Conservation (phyloP, 2,797 vertebrate species). For the Girardinus metallicus region DNA sequence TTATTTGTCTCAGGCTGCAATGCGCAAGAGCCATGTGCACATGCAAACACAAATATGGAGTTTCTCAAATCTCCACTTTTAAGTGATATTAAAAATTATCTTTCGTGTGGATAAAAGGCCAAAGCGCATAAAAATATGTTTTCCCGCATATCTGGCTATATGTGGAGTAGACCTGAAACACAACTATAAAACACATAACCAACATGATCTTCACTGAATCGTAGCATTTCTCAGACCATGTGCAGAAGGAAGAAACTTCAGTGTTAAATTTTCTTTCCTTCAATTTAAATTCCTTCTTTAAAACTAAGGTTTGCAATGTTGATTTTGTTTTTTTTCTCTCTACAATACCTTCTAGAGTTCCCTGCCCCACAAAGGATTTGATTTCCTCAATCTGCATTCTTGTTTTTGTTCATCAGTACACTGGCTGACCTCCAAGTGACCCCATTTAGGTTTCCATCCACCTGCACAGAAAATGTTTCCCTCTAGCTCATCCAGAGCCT, state of each 20-base stretch:
- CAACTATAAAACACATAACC: slow-evolving; percentile 1
- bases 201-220: slow-evolving; percentile 11
- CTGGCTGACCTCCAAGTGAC: slow-evolving; percentile 52
- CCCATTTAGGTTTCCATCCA: slow-evolving; percentile 60
- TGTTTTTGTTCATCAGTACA: slow-evolving; percentile 47
- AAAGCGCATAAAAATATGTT: too few relatives aligned
- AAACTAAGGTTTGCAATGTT: not conserved
- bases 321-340: not conserved
- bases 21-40: too few relatives aligned
- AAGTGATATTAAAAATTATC: too few relatives aligned
- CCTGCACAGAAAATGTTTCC: slow-evolving; percentile 32
- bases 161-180: not conserved
- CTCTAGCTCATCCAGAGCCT: slow-evolving; percentile 37
- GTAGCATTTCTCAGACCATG: slow-evolving; percentile 6
- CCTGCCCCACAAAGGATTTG: slow-evolving; percentile 22
- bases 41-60: too few relatives aligned
- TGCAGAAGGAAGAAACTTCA: not conserved
- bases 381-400: slow-evolving; percentile 27
- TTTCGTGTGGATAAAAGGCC: too few relatives aligned
- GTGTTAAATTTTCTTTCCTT: not conserved
- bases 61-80: too few relatives aligned
- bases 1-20: too few relatives aligned
- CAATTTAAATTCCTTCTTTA: not conserved
- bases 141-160: too few relatives aligned
- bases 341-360: slow-evolving; percentile 7